Base-by-base conservation (phyloP, 2,113 vertebrate genomes). In the Eulacestoma nigropectus region DNA sequence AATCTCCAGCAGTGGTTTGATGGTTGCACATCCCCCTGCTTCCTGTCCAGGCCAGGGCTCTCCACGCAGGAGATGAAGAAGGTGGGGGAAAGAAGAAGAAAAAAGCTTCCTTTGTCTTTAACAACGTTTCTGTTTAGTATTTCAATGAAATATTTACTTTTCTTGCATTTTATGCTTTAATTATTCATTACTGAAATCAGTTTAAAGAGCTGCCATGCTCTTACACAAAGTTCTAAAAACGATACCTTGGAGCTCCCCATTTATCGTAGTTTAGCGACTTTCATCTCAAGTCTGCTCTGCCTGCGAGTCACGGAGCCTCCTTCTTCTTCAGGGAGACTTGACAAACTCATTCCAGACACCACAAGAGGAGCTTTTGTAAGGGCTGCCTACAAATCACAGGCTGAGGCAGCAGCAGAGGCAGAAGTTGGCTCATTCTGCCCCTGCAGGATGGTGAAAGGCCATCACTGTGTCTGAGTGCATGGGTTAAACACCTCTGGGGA, bases 111-210 rank as follows among this genome's bases (percentile, higher is more conserved):
- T 91, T 90, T 85, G 81, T 73, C 78, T 90, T 88, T 83, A 77
- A 59, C 39, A n/a, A 49, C 81, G 56, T 37, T 92, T 72, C 86
- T 68, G 20, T 82, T 96, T 79, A 96, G 87, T 92, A 94, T 91
- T 96, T 96, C 87, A 97, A 91, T 97, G 84, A 96, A 95, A 96
- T 93, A 96, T 92, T 96, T 96, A 95, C 93, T 79, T 46, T 89
- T 88, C 87, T 81, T 72, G 79, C 90, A 79, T 83, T 94, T 96
- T 39, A 42, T 11, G 27, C 64, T 90, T 96, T 86, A 97, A 97
- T 95, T 96, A 96, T 95, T 96, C 74, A 97, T 90, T 77, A 42
- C 68, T 53, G 84, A 73, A 79, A 95, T 89, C 83, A 67, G 74
- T 69, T 78, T 84, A 85, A 93, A 96, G 90, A 93, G 94, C 79